Base-by-base conservation (phyloP, 2,888 invertebrate genomes). In the Conistra vaccinii region DNA sequence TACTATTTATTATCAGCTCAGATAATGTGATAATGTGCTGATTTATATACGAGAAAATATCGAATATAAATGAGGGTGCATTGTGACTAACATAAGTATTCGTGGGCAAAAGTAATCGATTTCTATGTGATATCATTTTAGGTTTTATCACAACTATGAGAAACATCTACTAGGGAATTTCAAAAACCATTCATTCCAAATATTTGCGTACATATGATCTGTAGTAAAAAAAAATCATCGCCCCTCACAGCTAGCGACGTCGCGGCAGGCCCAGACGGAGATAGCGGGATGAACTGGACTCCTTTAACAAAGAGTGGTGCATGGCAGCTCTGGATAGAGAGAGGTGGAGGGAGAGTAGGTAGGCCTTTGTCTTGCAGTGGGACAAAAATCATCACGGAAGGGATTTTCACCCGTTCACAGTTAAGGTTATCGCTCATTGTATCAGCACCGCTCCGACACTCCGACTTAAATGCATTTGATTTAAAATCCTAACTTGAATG, bases 31-130 rank as follows among this genome's bases (percentile, higher is more conserved):
- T 26, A 32, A 53, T 51, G 7, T 14, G n/a, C 7, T 77, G 14
- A 29, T 62, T 55, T 14, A 23, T 2, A 39, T 2, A 51, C 1
- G n/a, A 29, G 10, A 29, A 51, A 48, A 29, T 69, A 51, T 78
- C 48, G 9, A 51, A 57, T 57, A 63, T 39, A 17, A 69, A 48
- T 26, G 45, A 60, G 45, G 45, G 29, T 79, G 53, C 10, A 60
- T 57, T 80, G 65, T 80, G 23, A 55, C 53, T 80, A 72, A 65
- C 17, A 6, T 60, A 6, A 39, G 55, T 48, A 29, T 29, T 45
- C 0, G 7, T 39, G 26, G 6, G 10, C 23, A 45, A 65, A 45
- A 17, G 20, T 42, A 26, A 45, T 29, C 20, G 20, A 26, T 39
- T 39, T n/a, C 4, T 39, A 26, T 63, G 26, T 63, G 42, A 63